Evolutionary conservation across 2,113 vertebrate genomes (phyloP).

Genomic region (Tragelaphus strepsiceros): DNA sequence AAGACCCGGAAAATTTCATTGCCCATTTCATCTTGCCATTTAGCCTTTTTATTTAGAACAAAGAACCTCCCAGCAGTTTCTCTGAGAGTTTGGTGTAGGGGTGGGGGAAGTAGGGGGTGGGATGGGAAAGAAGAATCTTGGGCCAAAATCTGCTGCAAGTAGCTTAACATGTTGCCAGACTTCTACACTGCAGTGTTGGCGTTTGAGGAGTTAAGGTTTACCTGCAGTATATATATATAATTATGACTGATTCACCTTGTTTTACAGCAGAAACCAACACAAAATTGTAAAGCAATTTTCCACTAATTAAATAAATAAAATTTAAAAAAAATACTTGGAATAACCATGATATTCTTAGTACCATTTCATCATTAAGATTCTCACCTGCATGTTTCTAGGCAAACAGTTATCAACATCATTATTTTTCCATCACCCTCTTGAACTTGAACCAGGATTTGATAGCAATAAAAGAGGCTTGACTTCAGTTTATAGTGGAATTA

Average conservation of each 20-base stretch:
- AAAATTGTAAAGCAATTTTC: neutral
- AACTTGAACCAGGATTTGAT: neutral
- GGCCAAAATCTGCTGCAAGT: neutral
- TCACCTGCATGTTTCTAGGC: neutral
- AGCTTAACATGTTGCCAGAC: neutral
- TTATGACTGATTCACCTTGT: neutral
- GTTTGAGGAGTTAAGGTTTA: neutral
- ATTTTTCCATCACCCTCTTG: neutral
- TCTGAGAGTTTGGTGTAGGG: neutral
- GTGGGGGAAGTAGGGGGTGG: accelerated
- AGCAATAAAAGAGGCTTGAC: neutral
- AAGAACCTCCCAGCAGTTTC: neutral
- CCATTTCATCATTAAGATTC: neutral
- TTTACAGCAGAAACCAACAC: neutral
- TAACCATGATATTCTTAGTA: neutral
- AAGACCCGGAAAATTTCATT: constrained; percentile 2
- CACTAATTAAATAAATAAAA: neutral
- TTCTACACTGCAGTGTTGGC: neutral
- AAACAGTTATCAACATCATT: neutral
- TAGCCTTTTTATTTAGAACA: neutral
- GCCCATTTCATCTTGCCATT: constrained; percentile 8
- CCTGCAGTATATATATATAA: neutral
- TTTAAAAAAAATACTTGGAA: neutral
- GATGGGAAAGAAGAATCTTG: neutral
- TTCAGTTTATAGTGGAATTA: neutral